phyloP scores from a whole-genome alignment of 1,140 invertebrate genomes.

The Brachionus rotundiformis region DNA sequence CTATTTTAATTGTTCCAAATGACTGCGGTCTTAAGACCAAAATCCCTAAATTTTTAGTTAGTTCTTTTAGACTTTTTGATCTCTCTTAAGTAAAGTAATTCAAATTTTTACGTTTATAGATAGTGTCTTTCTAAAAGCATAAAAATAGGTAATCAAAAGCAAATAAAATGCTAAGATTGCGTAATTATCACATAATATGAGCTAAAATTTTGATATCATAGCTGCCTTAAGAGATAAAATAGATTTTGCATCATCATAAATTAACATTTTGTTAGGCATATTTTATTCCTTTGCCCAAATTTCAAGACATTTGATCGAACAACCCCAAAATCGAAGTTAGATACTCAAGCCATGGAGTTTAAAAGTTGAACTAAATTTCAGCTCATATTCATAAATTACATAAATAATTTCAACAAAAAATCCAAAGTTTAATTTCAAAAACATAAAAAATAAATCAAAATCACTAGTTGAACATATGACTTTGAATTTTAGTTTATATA shows the following conservation, averaged over 20 bases:
- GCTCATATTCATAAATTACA: slow-evolving; percentile 29
- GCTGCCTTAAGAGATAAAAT: neutral
- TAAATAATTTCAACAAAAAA: slow-evolving; percentile 5
- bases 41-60: too few relatives aligned
- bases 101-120: too few relatives aligned
- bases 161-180: too few relatives aligned
- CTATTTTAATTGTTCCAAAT: too few relatives aligned
- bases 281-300: neutral
- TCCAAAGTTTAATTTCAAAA: slow-evolving; percentile 39
- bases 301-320: neutral
- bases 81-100: too few relatives aligned
- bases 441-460: neutral
- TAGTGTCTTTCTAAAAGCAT: too few relatives aligned
- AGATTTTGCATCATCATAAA: neutral
- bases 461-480: slow-evolving; percentile 39
- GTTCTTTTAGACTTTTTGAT: too few relatives aligned
- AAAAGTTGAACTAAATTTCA: neutral
- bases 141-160: too few relatives aligned
- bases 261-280: neutral
- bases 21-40: too few relatives aligned
- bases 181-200: neutral
- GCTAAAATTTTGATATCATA: neutral
- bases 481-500: neutral
- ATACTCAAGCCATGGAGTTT: neutral
- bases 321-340: neutral